Base-by-base conservation (phyloP, 2,888 invertebrate species). In the Teinopalpus imperialis region DNA sequence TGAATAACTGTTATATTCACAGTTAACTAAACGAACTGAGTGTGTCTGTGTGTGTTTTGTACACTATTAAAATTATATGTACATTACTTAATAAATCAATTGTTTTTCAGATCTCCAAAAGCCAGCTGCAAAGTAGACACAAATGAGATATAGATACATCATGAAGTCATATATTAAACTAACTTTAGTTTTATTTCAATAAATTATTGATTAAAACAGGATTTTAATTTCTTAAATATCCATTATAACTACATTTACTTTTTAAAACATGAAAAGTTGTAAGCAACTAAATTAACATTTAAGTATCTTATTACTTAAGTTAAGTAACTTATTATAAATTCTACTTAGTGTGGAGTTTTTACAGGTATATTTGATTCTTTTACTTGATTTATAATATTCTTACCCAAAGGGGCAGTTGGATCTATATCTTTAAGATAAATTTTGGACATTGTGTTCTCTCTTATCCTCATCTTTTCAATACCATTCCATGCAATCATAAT, bases 401-500 rank as follows among this genome's bases (percentile, higher is more conserved):
- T 81, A 4, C 95, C 95, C 48, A 95, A 71, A 3, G 91, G 89
- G 63, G 91, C 90, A 74, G 80, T 90, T 27, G 92, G 89, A 54
- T 91, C 79, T 42, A 92, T 74, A 50, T 91, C 90, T 8, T 95
- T 77, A 9, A 88, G 58, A 49, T 93, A 90, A 34, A 94, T 87
- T 29, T 24, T 14, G 31, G 59, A 63, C 23, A 71, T 49, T 45
- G 86, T 54, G 39, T 89, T 90, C 51, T 60, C 61, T 9, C 90
- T 72, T 13, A 72, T 74, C 43, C 66, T 78, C 59, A 92, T 90
- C 75, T 92, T 94, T 81, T 98, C 98, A 39, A 97, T 88, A 4
- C 97, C 98, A 90, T 98, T 98, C 98, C 99, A 99, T 9, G 99
- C 99, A 61, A 99, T 96, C 99, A 99, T 99, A 20, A 98, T 92